Evolutionary conservation across 2,113 vertebrate species (phyloP).

Genomic region (Acrocephalus arundinaceus): DNA sequence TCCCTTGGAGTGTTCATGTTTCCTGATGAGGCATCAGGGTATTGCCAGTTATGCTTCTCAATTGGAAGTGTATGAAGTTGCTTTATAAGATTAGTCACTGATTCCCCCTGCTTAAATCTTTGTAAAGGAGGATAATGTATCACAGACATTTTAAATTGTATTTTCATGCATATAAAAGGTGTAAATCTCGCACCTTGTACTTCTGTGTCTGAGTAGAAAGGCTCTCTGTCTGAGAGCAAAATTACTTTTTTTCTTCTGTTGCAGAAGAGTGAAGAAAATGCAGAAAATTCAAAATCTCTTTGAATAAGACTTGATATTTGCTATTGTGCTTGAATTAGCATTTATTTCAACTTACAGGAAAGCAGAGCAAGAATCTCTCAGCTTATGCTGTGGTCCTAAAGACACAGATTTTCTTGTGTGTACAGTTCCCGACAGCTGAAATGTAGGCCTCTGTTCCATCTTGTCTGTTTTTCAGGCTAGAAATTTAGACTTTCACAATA

Average conservation of each 20-base stretch:
- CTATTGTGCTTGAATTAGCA: not conserved
- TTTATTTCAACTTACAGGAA: not conserved
- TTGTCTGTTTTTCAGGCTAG: conserved; percentile 41
- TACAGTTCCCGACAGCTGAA: conserved; percentile 5
- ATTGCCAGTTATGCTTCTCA: not conserved
- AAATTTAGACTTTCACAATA: conserved; percentile 52
- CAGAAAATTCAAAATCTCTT: not conserved
- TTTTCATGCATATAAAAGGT: not conserved
- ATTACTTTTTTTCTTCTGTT: not conserved
- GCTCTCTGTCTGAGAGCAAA: not conserved
- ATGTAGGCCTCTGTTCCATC: not conserved
- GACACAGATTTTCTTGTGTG: not conserved
- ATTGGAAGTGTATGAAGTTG: not conserved
- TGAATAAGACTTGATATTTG: not conserved
- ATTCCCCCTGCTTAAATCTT: not conserved
- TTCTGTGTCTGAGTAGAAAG: not conserved
- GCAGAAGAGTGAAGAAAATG: not conserved
- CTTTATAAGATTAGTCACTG: not conserved
- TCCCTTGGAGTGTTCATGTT: not conserved
- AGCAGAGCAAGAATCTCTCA: not conserved
- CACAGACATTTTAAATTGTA: not conserved
- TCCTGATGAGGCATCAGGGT: not conserved
- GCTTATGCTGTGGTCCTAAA: not conserved
- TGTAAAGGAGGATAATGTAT: not conserved
- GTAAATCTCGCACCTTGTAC: not conserved